These are phyloP conservation scores for Bombus sylvicola DNA, from an alignment of 1,140 invertebrate species.

Conservation along the genomic window DNA sequence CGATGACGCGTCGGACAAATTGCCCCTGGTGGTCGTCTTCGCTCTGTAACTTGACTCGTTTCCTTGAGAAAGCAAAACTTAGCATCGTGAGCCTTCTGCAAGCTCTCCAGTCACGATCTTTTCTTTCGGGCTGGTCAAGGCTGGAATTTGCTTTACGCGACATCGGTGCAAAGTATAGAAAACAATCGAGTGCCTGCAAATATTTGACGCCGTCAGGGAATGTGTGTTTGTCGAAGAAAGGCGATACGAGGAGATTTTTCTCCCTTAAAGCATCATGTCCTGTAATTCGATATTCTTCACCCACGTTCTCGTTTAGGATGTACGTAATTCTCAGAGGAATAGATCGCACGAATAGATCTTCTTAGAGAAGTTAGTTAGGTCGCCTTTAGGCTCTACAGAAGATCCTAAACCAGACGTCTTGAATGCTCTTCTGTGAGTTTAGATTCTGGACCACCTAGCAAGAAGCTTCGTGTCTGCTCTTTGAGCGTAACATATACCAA, in stretches of 20 bases:
- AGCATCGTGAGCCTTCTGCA: not conserved
- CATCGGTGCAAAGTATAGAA: slow-evolving; percentile 8
- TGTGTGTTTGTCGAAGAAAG: not conserved
- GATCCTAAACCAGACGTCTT: not conserved
- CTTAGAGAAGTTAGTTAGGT: too few species aligned
- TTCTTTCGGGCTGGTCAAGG: not conserved
- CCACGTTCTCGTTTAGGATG: not conserved
- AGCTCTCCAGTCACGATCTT: not conserved
- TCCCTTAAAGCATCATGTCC: not conserved
- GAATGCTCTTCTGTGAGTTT: not conserved
- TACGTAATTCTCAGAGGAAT: not conserved
- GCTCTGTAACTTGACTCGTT: not conserved
- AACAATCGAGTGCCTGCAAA: slow-evolving; percentile 13
- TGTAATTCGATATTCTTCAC: not conserved
- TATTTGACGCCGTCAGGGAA: not conserved
- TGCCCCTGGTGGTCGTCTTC: slow-evolving; percentile 23
- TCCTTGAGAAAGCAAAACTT: slow-evolving; percentile 36
- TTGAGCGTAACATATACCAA: not conserved
- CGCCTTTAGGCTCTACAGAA: too few species aligned
- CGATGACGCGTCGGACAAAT: slow-evolving; percentile 33
- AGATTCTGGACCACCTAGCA: not conserved
- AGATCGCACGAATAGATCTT: not conserved
- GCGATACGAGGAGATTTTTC: not conserved
- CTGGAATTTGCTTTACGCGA: not conserved
- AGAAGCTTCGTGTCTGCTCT: not conserved